Base-by-base conservation (phyloP, 2,888 invertebrate species). In the Odontomyia ornata region DNA sequence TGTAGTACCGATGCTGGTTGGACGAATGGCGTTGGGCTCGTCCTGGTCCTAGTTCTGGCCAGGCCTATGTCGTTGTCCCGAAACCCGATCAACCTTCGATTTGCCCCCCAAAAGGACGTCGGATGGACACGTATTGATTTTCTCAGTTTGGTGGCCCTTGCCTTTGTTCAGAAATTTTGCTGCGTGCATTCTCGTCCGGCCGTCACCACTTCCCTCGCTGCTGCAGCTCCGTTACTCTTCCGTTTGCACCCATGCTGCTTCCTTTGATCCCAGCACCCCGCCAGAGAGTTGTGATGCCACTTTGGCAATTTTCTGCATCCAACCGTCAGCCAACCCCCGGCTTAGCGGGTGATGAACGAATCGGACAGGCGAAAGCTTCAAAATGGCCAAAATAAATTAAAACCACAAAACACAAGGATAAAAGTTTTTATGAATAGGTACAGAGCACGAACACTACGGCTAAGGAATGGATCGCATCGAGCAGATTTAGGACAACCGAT, bases 341-440 rank as follows among this genome's bases (percentile, higher is more conserved):
- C 73, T 73, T 57, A 73, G 43, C 47, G 73, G 73, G 75, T 46
- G 71, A 65, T 76, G 77, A 76, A 71, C 77, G 79, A 79, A 79
- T 79, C 77, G 77, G 77, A 77, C 77, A 64, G 69, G 76, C 75
- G 65, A 77, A 67, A 64, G 76, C 77, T 77, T 77, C 79, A 79
- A 79, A 79, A 79, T 79, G 79, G 79, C 79, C 79, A 79, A 79
- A 79, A 79, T 77, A 77, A 77, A 77, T 79, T 77, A 79, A 79
- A 79, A 77, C 76, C 76, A 36, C 76, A 76, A 77, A 78, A 77
- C 57, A 73, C 73, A 73, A 73, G 73, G 73, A 73, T 73, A 57
- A 60, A 73, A 57, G 73, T 57, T 73, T 73, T 73, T 73, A 60
- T 57, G 60, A 73, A 60, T 72, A 56, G 73, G 73, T 57, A 43